Percentiles rank a stretch among this genome's conserved stretches.
These are phyloP conservation scores for Hybos culiciformis DNA, from an alignment of 2,888 invertebrate genomes.

Conservation along the genomic window DNA sequence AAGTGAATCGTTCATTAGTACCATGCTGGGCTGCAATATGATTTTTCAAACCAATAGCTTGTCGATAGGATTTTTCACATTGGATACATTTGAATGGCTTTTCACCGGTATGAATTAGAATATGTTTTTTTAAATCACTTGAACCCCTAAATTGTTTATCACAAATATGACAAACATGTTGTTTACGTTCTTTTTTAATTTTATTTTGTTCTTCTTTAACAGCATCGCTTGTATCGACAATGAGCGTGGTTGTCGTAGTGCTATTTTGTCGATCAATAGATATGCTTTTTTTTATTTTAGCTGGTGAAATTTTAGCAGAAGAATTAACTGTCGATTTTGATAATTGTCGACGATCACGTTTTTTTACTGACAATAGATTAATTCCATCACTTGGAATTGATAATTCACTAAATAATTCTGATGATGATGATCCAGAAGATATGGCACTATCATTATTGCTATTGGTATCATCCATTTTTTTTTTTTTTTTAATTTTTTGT, in stretches of 20 bases:
- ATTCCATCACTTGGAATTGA: too few relatives aligned
- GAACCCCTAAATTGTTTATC: constrained; percentile 48
- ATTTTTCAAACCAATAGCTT: constrained; percentile 48
- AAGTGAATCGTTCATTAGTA: constrained; percentile 41
- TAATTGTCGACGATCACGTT: not conserved
- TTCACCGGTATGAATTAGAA: constrained; percentile 49
- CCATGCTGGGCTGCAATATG: constrained; percentile 39
- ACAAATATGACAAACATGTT: constrained; percentile 47
- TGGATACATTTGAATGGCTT: constrained; percentile 47
- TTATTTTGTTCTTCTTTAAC: not conserved
- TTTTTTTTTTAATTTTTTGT: too few relatives aligned
- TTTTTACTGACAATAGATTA: too few relatives aligned
- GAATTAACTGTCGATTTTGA: not conserved
- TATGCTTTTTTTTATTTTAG: not conserved
- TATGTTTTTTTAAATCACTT: constrained; percentile 53
- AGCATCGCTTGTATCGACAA: not conserved
- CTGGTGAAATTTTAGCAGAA: not conserved
- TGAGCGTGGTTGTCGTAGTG: not conserved
- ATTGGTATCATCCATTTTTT: too few relatives aligned
- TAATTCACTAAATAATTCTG: too few relatives aligned
- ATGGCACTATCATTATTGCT: too few relatives aligned
- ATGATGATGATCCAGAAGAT: too few relatives aligned
- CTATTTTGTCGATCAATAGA: not conserved
- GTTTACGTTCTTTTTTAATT: constrained; percentile 20
- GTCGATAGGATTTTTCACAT: constrained; percentile 50